Conservation (phyloP, 2,113 vertebrate genomes). For the Himantopus leucocephalus region DNA sequence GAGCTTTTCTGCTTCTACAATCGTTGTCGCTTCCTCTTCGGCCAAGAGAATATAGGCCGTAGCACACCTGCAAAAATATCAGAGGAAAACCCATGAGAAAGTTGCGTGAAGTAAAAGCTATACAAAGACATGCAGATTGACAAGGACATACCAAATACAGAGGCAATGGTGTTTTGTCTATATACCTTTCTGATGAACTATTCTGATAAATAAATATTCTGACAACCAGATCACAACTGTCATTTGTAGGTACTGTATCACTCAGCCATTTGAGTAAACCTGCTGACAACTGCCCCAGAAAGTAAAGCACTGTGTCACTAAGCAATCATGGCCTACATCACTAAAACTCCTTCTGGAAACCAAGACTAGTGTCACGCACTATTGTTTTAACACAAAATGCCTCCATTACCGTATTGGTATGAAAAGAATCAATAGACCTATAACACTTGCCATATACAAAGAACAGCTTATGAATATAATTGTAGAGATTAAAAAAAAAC, state of each 20-base stretch:
- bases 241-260: background rate
- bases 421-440: background rate
- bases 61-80: constrained; percentile 84
- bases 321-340: no score
- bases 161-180: background rate
- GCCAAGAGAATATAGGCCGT: constrained; percentile 96
- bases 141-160: background rate
- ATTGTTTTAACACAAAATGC: background rate
- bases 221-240: background rate
- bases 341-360: background rate
- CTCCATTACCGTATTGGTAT: background rate
- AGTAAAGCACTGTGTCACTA: background rate
- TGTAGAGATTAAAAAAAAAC: background rate
- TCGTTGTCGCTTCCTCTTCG: constrained; percentile 97
- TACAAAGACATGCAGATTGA: background rate
- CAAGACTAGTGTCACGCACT: background rate
- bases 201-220: background rate
- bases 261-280: background rate
- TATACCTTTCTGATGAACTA: background rate
- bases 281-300: background rate
- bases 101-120: background rate
- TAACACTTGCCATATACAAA: background rate
- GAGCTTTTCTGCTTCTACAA: constrained; percentile 94
- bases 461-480: background rate
- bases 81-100: constrained; percentile 2